Evolutionary conservation across 2,797 vertebrate genomes (phyloP).

Genomic region (Percopsis omiscomaycus): DNA sequence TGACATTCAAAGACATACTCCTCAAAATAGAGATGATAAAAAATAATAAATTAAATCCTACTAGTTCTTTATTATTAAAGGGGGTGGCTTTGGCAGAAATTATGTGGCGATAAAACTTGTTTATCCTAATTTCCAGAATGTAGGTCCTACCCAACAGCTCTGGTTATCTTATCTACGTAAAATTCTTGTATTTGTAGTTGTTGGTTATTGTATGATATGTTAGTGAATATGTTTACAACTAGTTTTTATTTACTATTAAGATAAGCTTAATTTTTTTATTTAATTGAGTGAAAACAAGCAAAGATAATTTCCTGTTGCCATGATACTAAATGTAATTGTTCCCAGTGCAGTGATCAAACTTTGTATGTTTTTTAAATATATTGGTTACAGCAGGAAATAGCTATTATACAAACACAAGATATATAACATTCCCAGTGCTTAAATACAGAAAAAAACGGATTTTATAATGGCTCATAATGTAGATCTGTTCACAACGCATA

Average conservation of each 20-base stretch:
- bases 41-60: slow-evolving; percentile 32
- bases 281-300: too few species aligned
- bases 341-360: too few species aligned
- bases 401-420: slow-evolving; percentile 40
- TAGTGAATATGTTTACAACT: too few species aligned
- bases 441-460: slow-evolving; percentile 38
- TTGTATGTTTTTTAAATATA: too few species aligned
- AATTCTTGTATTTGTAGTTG: too few species aligned
- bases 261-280: too few species aligned
- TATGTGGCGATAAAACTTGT: slow-evolving; percentile 29
- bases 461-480: slow-evolving; percentile 11
- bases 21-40: slow-evolving; percentile 36
- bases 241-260: too few species aligned
- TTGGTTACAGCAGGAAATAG: slow-evolving; percentile 19
- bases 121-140: slow-evolving; percentile 8
- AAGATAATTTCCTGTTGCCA: too few species aligned
- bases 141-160: neutral
- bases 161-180: too few species aligned
- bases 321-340: too few species aligned
- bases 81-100: slow-evolving; percentile 65
- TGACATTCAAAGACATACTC: slow-evolving; percentile 41
- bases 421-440: slow-evolving; percentile 63
- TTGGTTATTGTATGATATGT: too few species aligned
- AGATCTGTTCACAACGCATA: slow-evolving; percentile 41
- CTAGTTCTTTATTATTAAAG: slow-evolving; percentile 8